A percentile compares a stretch with the other conserved stretches of the same genome.
These are phyloP conservation scores for Hetaerina titia DNA, from an alignment of 2,888 invertebrate genomes.

Conservation along the genomic window DNA sequence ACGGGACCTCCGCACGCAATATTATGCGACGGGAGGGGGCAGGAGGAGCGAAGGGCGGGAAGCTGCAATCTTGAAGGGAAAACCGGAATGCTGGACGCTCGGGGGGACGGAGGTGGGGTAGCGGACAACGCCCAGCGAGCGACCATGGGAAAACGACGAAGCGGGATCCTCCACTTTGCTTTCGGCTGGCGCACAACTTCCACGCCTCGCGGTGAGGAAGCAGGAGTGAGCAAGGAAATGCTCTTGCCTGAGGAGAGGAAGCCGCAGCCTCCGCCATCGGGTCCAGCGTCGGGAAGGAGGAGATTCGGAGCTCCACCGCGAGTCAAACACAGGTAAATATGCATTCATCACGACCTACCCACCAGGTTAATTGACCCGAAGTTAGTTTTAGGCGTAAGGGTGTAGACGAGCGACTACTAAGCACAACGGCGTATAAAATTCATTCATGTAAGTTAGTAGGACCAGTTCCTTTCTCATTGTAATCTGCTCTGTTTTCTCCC, in stretches of 20 bases:
- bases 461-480: too few relatives aligned
- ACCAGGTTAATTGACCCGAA: too few relatives aligned
- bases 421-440: too few relatives aligned
- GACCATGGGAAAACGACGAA: not conserved
- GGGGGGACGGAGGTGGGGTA: not conserved
- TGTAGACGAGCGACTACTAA: too few relatives aligned
- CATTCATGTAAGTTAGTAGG: too few relatives aligned
- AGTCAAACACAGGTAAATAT: not conserved
- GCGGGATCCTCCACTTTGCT: not conserved
- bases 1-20: not conserved
- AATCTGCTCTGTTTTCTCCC: too few relatives aligned
- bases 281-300: not conserved
- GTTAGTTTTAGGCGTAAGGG: too few relatives aligned
- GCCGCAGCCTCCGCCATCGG: not conserved
- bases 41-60: not conserved
- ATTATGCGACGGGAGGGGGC: too few relatives aligned
- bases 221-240: not conserved
- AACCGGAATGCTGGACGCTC: not conserved
- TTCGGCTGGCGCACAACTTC: not conserved
- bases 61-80: slow-evolving; percentile 19
- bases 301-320: not conserved
- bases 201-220: not conserved
- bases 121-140: slow-evolving; percentile 1
- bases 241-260: not conserved
- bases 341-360: not conserved